A percentile compares a stretch with the other conserved stretches of the same genome.
These are phyloP conservation scores for Halyomorpha halys DNA, from an alignment of 1,140 invertebrate species.

Conservation along the genomic window DNA sequence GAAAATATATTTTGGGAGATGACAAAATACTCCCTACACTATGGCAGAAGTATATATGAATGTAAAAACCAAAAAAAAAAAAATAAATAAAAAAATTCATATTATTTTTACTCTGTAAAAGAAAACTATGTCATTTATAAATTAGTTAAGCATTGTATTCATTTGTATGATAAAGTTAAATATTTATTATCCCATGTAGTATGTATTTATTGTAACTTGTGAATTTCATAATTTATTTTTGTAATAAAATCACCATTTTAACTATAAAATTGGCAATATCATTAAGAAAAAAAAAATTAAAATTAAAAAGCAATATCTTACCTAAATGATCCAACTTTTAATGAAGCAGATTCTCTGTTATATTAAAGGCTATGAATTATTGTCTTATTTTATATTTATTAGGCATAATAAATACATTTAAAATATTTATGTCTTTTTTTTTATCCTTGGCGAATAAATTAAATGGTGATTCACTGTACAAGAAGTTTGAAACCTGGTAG, in stretches of 20 bases:
- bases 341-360: constrained; percentile 5
- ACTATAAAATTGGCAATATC: constrained; percentile 8
- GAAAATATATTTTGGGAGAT: constrained; percentile 2
- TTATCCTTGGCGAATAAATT: no score
- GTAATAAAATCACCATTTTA: constrained; percentile 15
- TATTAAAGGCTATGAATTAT: constrained; percentile 8
- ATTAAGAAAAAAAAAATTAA: not conserved
- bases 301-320: constrained; percentile 3
- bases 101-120: not conserved
- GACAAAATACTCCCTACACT: not conserved
- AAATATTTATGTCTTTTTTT: not conserved
- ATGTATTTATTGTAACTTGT: constrained; percentile 15
- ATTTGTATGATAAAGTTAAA: constrained; percentile 16
- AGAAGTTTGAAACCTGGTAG: no score
- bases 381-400: constrained; percentile 13
- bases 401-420: constrained; percentile 11
- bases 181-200: constrained; percentile 9
- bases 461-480: no score
- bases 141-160: constrained; percentile 11
- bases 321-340: not conserved
- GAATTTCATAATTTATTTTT: constrained; percentile 19
- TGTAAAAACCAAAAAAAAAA: not conserved
- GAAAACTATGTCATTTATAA: not conserved
- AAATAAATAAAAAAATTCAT: constrained; percentile 4
- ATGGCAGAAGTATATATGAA: not conserved